Base-by-base conservation (phyloP, 2,113 vertebrate species). In the Mastomys natalensis region DNA sequence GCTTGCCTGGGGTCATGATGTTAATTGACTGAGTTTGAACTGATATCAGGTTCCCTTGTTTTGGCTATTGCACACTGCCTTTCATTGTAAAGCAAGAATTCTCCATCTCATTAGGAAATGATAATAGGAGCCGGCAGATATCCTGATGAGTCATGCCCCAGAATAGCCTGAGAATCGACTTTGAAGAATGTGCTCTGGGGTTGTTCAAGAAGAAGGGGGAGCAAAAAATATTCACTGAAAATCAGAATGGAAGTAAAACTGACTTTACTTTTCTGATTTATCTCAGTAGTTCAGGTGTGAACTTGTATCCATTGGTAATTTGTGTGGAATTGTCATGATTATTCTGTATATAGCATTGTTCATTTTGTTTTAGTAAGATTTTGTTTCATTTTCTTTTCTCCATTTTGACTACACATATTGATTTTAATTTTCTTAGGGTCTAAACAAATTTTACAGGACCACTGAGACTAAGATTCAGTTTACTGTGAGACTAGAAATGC, bases 1-100 rank as follows among this genome's bases (percentile, higher is more conserved):
- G 0, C 55, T 92, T 66, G 51, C 34, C 48, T 43, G 31, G 15
- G 31, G 17, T 73, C 37, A 68, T 24, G 43, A 37, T 55, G 21
- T 51, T 84, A 76, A 80, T 40, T 72, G 22, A 76, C 48, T 72
- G 48, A 78, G 29, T 90, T 88, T 95, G 51, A 66, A 94, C 37
- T 60, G 26, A 62, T 51, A 48, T 86, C 64, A 58, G 1, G 13
- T 87, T 68, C 21, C 29, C 77, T 82, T 51, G 72, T 55, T 77
- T 89, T 45, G 40, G 89, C 13, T 43, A 3, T 58, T 68, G 64
- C 16, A 84, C 24, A 34, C 5, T 89, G 68, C 73, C 24, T 74
- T 37, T 85, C 37, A 11, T 34, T 82, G 66, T 81, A 77, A 82
- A 45, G 72, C 19, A 22, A 68, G n/a, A 51, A 26, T 86, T 94